phyloP scores from a whole-genome alignment of 2,113 vertebrate genomes.

The Aplodontia rufa region DNA sequence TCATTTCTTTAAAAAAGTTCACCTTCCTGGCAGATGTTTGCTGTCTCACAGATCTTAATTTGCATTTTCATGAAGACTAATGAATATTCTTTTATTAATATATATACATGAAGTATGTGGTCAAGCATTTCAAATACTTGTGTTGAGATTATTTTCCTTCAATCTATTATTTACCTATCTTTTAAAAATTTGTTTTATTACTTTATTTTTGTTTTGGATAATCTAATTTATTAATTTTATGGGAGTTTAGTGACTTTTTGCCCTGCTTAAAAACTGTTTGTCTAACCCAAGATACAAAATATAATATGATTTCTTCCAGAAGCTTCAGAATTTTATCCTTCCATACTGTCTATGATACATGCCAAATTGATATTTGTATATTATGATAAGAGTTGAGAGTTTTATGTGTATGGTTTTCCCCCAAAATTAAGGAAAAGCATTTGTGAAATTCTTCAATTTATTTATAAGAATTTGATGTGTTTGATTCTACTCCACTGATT shows the following conservation, averaged over 20 bases:
- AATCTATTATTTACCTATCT: neutral
- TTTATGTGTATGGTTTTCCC: neutral
- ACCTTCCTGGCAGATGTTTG: neutral
- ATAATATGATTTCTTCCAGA: neutral
- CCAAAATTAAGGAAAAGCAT: neutral
- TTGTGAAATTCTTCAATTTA: too few species aligned
- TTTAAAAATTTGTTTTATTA: neutral
- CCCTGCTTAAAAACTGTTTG: neutral
- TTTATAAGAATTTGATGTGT: too few species aligned
- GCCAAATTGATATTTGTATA: neutral
- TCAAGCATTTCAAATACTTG: neutral
- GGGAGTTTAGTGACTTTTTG: neutral
- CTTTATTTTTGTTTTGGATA: neutral
- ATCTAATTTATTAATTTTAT: neutral
- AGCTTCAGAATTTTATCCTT: neutral
- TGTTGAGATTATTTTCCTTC: neutral
- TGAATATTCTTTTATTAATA: neutral
- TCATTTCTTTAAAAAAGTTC: neutral
- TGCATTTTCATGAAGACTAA: neutral
- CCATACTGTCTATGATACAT: neutral
- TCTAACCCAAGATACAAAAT: neutral
- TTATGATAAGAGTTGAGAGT: neutral
- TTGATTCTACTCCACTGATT: too few species aligned
- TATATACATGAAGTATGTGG: neutral
- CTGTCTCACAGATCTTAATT: neutral